phyloP scores from a whole-genome alignment of 92 coral and sea anemone species.

The Palythoa caribaeorum region DNA sequence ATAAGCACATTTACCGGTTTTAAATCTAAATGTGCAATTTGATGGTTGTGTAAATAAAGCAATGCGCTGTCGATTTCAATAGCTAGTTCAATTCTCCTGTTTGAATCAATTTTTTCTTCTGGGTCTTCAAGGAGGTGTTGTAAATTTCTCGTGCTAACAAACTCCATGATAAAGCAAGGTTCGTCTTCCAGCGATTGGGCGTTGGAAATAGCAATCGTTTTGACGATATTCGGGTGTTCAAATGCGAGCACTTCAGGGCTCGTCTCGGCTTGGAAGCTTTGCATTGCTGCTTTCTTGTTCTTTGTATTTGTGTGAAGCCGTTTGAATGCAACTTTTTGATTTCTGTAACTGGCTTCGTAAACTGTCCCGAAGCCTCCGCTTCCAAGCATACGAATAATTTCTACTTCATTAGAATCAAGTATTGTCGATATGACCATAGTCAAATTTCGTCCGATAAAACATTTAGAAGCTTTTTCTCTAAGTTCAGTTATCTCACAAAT shows the following conservation, averaged over 20 bases:
- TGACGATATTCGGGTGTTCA: slow-evolving; percentile 88
- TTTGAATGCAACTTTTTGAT: slow-evolving; percentile 84
- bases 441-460: slow-evolving; percentile 33
- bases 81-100: slow-evolving; percentile 75
- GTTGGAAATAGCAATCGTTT: slow-evolving; percentile 71
- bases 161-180: slow-evolving; percentile 95
- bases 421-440: slow-evolving; percentile 51
- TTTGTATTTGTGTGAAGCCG: slow-evolving; percentile 93
- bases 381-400: slow-evolving; percentile 74
- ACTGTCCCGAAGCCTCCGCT: slow-evolving; percentile 97
- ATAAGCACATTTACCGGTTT: slow-evolving; percentile 91
- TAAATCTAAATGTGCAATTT: slow-evolving; percentile 91
- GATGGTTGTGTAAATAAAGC: slow-evolving; percentile 79
- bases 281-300: slow-evolving; percentile 98
- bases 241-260: slow-evolving; percentile 83
- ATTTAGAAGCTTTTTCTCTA: slow-evolving; percentile 32
- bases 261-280: slow-evolving; percentile 90
- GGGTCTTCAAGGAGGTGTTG: slow-evolving; percentile 88
- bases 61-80: slow-evolving; percentile 80
- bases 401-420: slow-evolving; percentile 77
- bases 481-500: background rate
- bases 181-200: slow-evolving; percentile 83
- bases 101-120: slow-evolving; percentile 79
- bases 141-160: slow-evolving; percentile 81
- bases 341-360: slow-evolving; percentile 83